Evolutionary conservation across 1,140 invertebrate species (phyloP).

Genomic region (Panagrolaimus sp.): DNA sequence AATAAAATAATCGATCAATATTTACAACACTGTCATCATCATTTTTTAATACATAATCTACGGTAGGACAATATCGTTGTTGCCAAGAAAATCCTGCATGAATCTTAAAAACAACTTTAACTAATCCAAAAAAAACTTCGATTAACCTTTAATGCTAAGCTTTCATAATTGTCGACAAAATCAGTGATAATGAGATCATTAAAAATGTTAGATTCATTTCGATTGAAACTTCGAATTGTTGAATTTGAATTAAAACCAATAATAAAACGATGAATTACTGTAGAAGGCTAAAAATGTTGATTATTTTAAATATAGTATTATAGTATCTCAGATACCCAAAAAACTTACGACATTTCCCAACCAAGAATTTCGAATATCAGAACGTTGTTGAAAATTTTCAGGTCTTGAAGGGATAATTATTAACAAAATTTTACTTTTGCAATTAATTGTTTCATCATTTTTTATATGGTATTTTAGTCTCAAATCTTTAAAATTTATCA

Average conservation of each 20-base stretch:
- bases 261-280: conserved; percentile 5
- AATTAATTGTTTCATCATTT: too few relatives aligned
- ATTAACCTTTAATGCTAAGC: conserved; percentile 2
- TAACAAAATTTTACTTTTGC: too few relatives aligned
- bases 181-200: neutral
- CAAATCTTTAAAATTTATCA: too few relatives aligned
- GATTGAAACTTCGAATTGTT: neutral
- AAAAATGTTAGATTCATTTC: neutral
- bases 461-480: too few relatives aligned
- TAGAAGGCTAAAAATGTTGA: neutral
- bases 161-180: conserved; percentile 6
- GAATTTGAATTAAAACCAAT: neutral
- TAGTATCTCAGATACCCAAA: too few relatives aligned
- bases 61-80: conserved; percentile 12
- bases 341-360: too few relatives aligned
- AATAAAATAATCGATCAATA: neutral
- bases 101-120: neutral
- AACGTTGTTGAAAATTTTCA: too few relatives aligned
- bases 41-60: neutral
- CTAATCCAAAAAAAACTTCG: neutral
- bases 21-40: conserved; percentile 18
- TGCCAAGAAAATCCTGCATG: neutral
- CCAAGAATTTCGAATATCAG: too few relatives aligned
- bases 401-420: too few relatives aligned
- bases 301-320: neutral